These are phyloP conservation scores for Pagetopsis macropterus DNA, from an alignment of 2,797 vertebrate genomes.

Conservation along the genomic window DNA sequence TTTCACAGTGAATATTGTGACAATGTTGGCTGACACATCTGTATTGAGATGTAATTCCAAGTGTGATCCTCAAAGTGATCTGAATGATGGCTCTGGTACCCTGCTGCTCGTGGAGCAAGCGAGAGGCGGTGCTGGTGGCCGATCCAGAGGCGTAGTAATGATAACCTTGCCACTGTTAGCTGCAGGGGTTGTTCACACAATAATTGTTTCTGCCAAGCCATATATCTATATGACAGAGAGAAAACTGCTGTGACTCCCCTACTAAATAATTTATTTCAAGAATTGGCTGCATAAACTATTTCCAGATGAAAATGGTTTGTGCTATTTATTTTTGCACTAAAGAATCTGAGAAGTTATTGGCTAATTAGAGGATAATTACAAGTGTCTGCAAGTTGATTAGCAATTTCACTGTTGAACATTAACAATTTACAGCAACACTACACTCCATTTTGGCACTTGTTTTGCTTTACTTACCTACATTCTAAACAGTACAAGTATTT, in stretches of 20 bases:
- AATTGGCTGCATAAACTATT: slow-evolving; percentile 75
- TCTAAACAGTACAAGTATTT: slow-evolving; percentile 95
- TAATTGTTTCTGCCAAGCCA: slow-evolving; percentile 95
- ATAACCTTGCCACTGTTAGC: slow-evolving; percentile 81
- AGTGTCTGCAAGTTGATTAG: slow-evolving; percentile 72
- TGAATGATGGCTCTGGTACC: slow-evolving; percentile 73
- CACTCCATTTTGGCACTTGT: slow-evolving; percentile 86
- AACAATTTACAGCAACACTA: slow-evolving; percentile 83
- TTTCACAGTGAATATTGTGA: slow-evolving; percentile 45
- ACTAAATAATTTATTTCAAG: slow-evolving; percentile 91
- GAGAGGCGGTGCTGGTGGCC: slow-evolving; percentile 68
- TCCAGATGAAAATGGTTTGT: slow-evolving; percentile 50
- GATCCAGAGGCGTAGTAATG: slow-evolving; percentile 74
- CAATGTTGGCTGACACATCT: slow-evolving; percentile 55
- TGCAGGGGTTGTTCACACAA: slow-evolving; percentile 78
- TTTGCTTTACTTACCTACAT: slow-evolving; percentile 93
- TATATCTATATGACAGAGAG: slow-evolving; percentile 92
- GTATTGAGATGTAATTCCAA: slow-evolving; percentile 64
- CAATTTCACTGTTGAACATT: slow-evolving; percentile 74
- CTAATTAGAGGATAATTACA: slow-evolving; percentile 84
- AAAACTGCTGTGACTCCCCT: slow-evolving; percentile 90
- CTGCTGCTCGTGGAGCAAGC: slow-evolving; percentile 73
- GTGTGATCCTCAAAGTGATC: slow-evolving; percentile 65
- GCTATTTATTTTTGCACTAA: slow-evolving; percentile 22
- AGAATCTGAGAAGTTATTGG: slow-evolving; percentile 65